Base-by-base conservation (phyloP, 1,140 invertebrate genomes). In the Philopotamus ludificatus region DNA sequence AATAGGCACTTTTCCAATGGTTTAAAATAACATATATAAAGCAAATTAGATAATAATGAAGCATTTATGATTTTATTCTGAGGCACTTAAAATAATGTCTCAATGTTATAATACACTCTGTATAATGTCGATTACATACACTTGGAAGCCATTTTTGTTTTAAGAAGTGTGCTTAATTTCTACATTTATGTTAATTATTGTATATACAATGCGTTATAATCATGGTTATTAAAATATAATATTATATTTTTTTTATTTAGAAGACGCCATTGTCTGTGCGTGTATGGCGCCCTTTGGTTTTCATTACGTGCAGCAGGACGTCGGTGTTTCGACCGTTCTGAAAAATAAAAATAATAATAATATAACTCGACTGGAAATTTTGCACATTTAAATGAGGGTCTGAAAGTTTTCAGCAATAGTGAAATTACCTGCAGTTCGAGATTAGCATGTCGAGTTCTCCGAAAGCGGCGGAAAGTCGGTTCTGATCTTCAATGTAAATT, bases 271-370 rank as follows among this genome's bases (percentile, higher is more conserved):
- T 49, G 15, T 47, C 20, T n/a, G 45, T 47, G 4, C 7, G 16
- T n/a, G 15, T 7, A 47, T 49, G 63, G 63, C 67, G 63, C 34
- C 54, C 39, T 18, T 25, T 16, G 16, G 23, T 50, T 44, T 44
- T 62, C 63, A 66, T 66, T 69, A 69, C 67, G 63, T 66, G 39
- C 68, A 70, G 49, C 68, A 70, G 1, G 68, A 70, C 44, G 66
- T 70, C 3, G 64, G 51, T 1, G 67, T 25, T 22, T 65, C 67
- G 2, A 54, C 51, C 15, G 55, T 57, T 60, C 67, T 70, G 67
- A 55, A 70, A 63, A 21, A 53, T 53, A n/a, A 21, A 20, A 21
- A 15, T 15, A 15, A 7, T 34, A 34, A 34, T 4, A 34, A 7
- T 12, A 34, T 34, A 34, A 7, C 28, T n/a, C n/a, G n/a, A n/a